These are phyloP conservation scores for Zaprionus ghesquierei DNA, from an alignment of 1,140 invertebrate genomes.

Conservation along the genomic window DNA sequence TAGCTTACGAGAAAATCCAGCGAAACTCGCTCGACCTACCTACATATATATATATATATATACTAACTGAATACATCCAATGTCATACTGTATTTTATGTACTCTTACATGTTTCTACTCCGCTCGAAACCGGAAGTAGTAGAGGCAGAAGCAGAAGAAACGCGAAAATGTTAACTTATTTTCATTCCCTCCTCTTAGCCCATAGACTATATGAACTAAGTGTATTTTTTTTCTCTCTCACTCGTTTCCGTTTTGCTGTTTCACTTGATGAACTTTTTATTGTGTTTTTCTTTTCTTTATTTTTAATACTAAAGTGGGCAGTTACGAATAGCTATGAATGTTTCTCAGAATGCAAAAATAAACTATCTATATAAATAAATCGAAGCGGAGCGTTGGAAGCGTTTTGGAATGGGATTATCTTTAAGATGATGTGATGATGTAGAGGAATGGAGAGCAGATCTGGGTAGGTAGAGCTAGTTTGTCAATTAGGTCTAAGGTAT, in stretches of 20 bases:
- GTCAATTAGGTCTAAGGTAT: no score
- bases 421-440: background rate
- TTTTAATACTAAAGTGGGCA: conserved; percentile 18
- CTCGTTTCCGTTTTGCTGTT: background rate
- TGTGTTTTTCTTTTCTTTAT: conserved; percentile 3
- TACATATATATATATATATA: background rate
- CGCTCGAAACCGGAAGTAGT: background rate
- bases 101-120: background rate
- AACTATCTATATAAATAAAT: conserved; percentile 42
- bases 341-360: conserved; percentile 49
- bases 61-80: background rate
- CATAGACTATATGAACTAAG: background rate
- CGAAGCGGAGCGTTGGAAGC: background rate
- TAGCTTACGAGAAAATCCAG: no score
- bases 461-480: no score
- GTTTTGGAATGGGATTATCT: background rate
- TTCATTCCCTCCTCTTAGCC: background rate
- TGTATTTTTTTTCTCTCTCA: background rate
- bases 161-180: background rate
- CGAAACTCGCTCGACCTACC: background rate
- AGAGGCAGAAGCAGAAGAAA: background rate
- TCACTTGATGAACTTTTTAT: conserved; percentile 8
- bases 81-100: background rate
- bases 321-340: conserved; percentile 36
- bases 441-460: background rate